Percentiles rank a stretch among this genome's conserved stretches.
These are phyloP conservation scores for Torymus texanus DNA, from an alignment of 2,888 invertebrate species.

Conservation along the genomic window DNA sequence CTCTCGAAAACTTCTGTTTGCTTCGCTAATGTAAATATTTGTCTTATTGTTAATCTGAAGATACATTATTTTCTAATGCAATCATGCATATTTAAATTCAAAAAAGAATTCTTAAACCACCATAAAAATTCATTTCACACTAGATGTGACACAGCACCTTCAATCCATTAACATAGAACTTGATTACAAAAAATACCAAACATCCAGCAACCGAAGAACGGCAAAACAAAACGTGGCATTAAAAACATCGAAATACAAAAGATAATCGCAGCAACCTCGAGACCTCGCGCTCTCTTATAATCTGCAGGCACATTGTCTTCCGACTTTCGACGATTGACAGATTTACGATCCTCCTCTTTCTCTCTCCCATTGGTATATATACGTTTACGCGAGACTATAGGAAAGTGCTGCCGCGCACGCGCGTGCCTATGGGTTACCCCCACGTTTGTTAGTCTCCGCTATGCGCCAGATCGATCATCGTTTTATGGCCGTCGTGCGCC, in stretches of 20 bases:
- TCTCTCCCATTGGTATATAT: background rate
- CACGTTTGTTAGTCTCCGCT: background rate
- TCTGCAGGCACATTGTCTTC: slow-evolving; percentile 61
- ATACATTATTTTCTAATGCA: too few species aligned
- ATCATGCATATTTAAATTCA: too few species aligned
- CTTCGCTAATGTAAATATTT: too few species aligned
- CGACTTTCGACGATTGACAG: slow-evolving; percentile 58
- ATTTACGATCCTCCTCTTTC: slow-evolving; percentile 61
- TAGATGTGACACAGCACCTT: too few species aligned
- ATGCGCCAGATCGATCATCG: slow-evolving; percentile 54
- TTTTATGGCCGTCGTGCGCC: slow-evolving; percentile 40
- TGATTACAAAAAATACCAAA: too few species aligned
- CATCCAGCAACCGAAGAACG: too few species aligned
- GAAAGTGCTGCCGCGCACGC: background rate
- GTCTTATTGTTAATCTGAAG: too few species aligned
- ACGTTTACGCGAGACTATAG: too few species aligned
- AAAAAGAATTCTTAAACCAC: too few species aligned
- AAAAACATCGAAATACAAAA: background rate
- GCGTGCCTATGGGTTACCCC: background rate
- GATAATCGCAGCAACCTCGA: slow-evolving; percentile 23
- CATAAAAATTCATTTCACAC: too few species aligned
- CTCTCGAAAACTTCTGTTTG: too few species aligned
- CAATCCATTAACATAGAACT: too few species aligned
- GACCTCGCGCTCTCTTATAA: slow-evolving; percentile 20
- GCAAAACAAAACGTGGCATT: background rate